phyloP scores from a whole-genome alignment of 2,888 invertebrate species.

The Cryptophagus acutangulus region DNA sequence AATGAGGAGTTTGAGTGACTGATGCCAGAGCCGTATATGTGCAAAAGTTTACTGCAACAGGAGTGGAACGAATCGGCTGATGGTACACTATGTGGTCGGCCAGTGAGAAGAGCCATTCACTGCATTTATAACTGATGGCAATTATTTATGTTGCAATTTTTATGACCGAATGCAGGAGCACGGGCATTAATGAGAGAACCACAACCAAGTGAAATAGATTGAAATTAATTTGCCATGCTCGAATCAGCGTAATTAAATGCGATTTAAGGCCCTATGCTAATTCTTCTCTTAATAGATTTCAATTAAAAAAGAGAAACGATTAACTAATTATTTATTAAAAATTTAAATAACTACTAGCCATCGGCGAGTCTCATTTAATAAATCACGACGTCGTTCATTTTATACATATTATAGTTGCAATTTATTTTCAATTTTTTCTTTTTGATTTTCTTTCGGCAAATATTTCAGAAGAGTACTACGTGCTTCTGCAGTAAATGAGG shows the following conservation, averaged over 20 bases:
- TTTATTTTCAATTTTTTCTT: no score
- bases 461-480: no score
- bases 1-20: constrained; percentile 29
- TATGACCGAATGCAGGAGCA: constrained; percentile 15
- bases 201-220: constrained; percentile 15
- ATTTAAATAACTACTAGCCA: no score
- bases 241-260: neutral
- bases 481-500: no score
- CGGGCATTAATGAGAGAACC: constrained; percentile 23
- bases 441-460: no score
- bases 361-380: no score
- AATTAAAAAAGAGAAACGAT: constrained; percentile 1
- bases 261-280: neutral
- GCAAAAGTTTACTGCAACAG: constrained; percentile 30
- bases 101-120: constrained; percentile 10
- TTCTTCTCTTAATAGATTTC: neutral
- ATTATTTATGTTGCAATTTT: constrained; percentile 18
- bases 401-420: no score
- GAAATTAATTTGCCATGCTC: constrained; percentile 16
- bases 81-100: constrained; percentile 26
- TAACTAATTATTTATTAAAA: no score
- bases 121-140: constrained; percentile 13
- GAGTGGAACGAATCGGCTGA: constrained; percentile 39
- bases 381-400: no score
- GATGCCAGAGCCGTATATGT: constrained; percentile 23